Evolutionary conservation across 2,113 vertebrate species (phyloP), one percentile per base, ranked within the genome.

Genomic region (Hypomesus transpacificus): DNA sequence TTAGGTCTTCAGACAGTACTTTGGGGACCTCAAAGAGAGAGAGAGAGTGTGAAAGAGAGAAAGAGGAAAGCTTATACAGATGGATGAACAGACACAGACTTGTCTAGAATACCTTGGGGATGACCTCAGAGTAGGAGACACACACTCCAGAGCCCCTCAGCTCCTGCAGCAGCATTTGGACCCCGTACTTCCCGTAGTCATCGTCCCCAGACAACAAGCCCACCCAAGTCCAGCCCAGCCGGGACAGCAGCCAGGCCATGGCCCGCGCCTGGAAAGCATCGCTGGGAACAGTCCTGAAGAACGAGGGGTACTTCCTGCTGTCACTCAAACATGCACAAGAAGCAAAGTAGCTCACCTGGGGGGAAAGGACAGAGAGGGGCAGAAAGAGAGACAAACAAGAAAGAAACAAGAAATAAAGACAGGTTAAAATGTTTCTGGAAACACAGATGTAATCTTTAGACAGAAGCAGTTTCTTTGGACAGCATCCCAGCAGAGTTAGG

Each of bases 201-300:
- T 87, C 85, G 64, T 85, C 79, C 16, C 71, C 84, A 50, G 76
- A 83, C 24, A 89, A 79, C 26, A 87, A 64, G 4, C 82, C 85
- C 20, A 87, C 82, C 84, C 87, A 87, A 14, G 79, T 77, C 84
- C 87, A 88, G 28, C 80, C 78, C 57, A 86, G 83, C 51, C 82
- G 68, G 6, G 0, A 60, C 64, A 90, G 22, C 61, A 91, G 74
- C 46, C 77, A 76, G 64, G 73, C 82, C 74, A 80, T 75, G 31
- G 84, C 84, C 63, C 65, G 72, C 7, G 82, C 78, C 79, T 88
- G 85, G 75, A 85, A 85, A 26, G 85, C 80, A 72, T 88, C 76
- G 13, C 82, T 91, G 52, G 86, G 81, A 61, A 85, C 79, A 14
- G 80, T 85, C 22, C 74, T 68, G 20, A 86, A 77, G 78, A 87